Base-by-base conservation (phyloP, 2,113 vertebrate genomes). In the Phyllostomus discolor region DNA sequence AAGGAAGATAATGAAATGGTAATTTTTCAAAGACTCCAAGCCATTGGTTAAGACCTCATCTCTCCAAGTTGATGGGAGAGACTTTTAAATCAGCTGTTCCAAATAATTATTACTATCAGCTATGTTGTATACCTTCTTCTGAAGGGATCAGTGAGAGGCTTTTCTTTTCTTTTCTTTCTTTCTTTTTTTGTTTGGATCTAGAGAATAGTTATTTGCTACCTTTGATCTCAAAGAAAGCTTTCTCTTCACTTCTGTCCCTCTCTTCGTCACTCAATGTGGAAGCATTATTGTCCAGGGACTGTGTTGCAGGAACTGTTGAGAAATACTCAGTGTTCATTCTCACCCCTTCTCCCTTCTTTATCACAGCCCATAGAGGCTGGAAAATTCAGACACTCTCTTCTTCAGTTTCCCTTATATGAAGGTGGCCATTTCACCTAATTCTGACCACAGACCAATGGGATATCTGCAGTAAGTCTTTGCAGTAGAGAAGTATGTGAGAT, bases 21-120 rank as follows among this genome's bases (percentile, higher is more conserved):
- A 82, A 91, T 93, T 96, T 94, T 93, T 95, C 88, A 96, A 95
- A 94, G 54, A 94, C 90, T 96, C 90, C 86, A 96, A 95, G 70
- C 66, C 66, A 86, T 57, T 95, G 52, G 88, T 94, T 87, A 94
- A 75, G 76, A 95, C 52, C 41, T 70, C 72, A 90, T 90, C 17
- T 17, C 70, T 88, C 66, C 62, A 85, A 59, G 62, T 82, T 90
- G 80, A 94, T 46, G 76, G 35, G 22, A 88, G 57, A 94, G 38
- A 81, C 33, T 90, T 82, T 81, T 66, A 95, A 90, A 80, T 94
- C 43, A 90, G n/a, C 67, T 28, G 10, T 64, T 90, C 35, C 64
- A 88, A 95, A 82, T 59, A 41, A 62, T 85, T 91, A 70, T 69
- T 26, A 41, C n/a, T 93, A 26, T 76, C 2, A 10, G 54, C n/a